Evolutionary conservation across 2,797 vertebrate genomes (phyloP).

Genomic region (Lepilemur septentrionalis): DNA sequence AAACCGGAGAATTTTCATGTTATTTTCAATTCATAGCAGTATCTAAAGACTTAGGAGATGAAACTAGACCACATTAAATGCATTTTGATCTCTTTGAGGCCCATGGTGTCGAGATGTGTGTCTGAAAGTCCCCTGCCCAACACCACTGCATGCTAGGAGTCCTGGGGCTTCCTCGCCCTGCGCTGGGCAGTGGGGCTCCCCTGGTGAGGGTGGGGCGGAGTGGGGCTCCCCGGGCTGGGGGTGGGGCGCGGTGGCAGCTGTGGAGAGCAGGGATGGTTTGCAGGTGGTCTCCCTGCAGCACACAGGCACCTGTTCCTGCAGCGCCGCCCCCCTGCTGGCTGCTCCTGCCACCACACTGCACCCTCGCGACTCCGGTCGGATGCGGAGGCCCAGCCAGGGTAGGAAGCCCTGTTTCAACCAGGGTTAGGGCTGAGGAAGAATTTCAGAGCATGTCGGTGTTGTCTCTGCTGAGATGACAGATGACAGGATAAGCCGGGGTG

Average conservation of each 20-base stretch:
- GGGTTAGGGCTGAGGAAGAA: background rate
- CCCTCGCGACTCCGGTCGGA: accelerated
- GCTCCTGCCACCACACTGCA: no score
- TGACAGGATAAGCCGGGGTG: background rate
- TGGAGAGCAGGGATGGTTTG: background rate
- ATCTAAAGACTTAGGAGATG: slow-evolving; percentile 81
- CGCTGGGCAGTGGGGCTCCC: background rate
- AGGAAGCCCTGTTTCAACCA: background rate
- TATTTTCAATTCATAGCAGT: slow-evolving; percentile 83
- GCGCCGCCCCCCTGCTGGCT: no score
- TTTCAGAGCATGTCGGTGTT: background rate
- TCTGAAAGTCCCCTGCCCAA: slow-evolving; percentile 54
- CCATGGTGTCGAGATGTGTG: slow-evolving; percentile 70
- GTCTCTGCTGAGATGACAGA: background rate
- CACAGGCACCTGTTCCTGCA: accelerated
- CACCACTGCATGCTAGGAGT: accelerated
- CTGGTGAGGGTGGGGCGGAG: background rate
- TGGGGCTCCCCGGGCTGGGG: background rate
- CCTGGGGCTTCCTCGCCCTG: accelerated
- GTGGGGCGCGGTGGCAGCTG: background rate
- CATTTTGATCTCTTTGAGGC: slow-evolving; percentile 85
- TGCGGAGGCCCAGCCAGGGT: no score
- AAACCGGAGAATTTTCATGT: slow-evolving; percentile 84
- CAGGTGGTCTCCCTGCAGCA: background rate
- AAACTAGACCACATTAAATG: slow-evolving; percentile 85